phyloP scores from a whole-genome alignment of 2,888 invertebrate genomes.

The Phaonia tiefii region DNA sequence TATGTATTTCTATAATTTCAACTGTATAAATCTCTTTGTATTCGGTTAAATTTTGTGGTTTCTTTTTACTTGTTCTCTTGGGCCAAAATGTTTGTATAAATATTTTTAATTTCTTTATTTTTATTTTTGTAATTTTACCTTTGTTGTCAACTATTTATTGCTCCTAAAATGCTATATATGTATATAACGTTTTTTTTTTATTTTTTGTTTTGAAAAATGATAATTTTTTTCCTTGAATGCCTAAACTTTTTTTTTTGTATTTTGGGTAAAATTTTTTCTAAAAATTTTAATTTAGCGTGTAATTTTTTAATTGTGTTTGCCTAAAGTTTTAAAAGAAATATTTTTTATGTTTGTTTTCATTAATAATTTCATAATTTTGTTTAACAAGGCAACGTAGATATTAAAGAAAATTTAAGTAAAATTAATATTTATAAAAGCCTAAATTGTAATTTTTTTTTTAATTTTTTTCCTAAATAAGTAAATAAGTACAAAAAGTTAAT shows the following conservation, averaged over 20 bases:
- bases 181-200: conserved; percentile 50
- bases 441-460: conserved; percentile 37
- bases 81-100: conserved; percentile 68
- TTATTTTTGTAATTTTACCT: background rate
- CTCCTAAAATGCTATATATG: conserved; percentile 66
- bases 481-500: too few species aligned
- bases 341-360: conserved; percentile 45
- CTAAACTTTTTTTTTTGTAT: conserved; percentile 62
- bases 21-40: conserved; percentile 63
- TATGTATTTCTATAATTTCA: conserved; percentile 60
- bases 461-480: too few species aligned
- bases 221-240: conserved; percentile 58
- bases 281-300: conserved; percentile 77
- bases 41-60: conserved; percentile 50
- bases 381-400: conserved; percentile 71
- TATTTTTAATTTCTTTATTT: conserved; percentile 59
- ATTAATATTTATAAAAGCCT: conserved; percentile 48
- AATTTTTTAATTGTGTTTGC: conserved; percentile 62
- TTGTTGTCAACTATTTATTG: conserved; percentile 66
- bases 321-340: conserved; percentile 47
- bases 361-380: conserved; percentile 61
- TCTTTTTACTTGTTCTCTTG: conserved; percentile 55
- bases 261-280: conserved; percentile 77
- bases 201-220: conserved; percentile 57
- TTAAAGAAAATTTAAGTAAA: conserved; percentile 57